Percentiles rank a stretch among this genome's conserved stretches.
phyloP scores from a whole-genome alignment of 1,140 invertebrate genomes.

The Brachionus rotundiformis region DNA sequence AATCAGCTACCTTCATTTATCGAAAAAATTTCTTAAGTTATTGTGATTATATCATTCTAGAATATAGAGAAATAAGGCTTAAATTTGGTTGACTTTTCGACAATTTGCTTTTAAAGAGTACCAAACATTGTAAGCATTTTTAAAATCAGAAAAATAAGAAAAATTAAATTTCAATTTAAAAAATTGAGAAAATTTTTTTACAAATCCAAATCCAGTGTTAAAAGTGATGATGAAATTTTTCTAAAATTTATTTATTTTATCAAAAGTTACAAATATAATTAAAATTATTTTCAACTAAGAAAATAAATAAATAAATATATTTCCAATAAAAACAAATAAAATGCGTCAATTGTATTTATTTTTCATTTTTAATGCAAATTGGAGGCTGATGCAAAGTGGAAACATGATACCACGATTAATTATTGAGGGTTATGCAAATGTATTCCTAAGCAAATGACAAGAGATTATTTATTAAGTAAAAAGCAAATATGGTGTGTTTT shows the following conservation, averaged over 20 bases:
- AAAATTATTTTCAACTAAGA: background rate
- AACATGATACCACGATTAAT: slow-evolving; percentile 1
- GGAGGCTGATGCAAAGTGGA: background rate
- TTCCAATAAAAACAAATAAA: background rate
- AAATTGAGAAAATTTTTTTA: too few relatives aligned
- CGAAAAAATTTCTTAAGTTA: too few relatives aligned
- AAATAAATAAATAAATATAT: background rate
- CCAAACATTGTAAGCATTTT: too few relatives aligned
- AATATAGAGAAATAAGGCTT: too few relatives aligned
- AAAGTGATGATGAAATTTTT: too few relatives aligned
- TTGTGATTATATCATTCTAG: too few relatives aligned
- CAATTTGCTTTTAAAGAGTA: too few relatives aligned
- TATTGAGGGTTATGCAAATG: slow-evolving; percentile 6
- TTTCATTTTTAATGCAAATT: background rate
- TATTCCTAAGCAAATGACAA: background rate
- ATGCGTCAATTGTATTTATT: background rate
- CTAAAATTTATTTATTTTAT: background rate
- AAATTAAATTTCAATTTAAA: too few relatives aligned
- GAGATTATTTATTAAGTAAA: background rate
- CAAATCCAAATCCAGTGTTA: too few relatives aligned
- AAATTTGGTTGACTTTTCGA: too few relatives aligned
- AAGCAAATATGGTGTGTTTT: background rate
- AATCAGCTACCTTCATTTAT: background rate
- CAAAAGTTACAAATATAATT: background rate
- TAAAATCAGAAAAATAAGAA: too few relatives aligned